Base-by-base conservation (phyloP, 2,113 vertebrate species). In the Oryzias celebensis region DNA sequence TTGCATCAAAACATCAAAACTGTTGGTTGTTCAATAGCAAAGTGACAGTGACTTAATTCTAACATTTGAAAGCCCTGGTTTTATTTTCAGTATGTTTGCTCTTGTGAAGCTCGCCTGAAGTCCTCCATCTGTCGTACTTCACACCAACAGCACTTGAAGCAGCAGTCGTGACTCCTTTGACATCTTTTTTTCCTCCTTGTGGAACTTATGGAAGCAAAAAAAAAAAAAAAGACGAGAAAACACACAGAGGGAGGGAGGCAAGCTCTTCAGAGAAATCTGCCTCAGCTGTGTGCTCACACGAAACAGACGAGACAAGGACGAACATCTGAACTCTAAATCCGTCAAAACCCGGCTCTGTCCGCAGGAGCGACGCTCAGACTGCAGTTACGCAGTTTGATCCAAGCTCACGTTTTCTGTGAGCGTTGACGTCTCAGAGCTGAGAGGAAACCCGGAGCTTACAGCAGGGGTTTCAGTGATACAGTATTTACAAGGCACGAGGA, bases 401-500 rank as follows among this genome's bases (percentile, higher is more conserved):
- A 45, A 67, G 78, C 82, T 87, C 72, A 83, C 77, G 73, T 76
- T 77, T 85, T 61, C 58, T 68, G 43, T 42, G 49, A 75, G 68
- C 62, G 75, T 81, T 78, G 69, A 87, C 71, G 58, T 83, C 59
- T 81, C 69, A 3, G 71, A 74, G 71, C 71, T 75, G 73, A 66
- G 74, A 82, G 84, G 84, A 80, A 71, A 80, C 81, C 78, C 68
- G 28, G 80, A 68, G 83, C 49, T 66, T 85, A 62, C 87, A 82
- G 81, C 62, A 43, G 80, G 83, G 82, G 82, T 77, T 83, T 85
- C 67, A 76, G 66, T 71, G 78, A 83, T 87, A 84, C 85, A 80
- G 88, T 86, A 85, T 87, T 90, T 88, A 88, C 84, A 79, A 87
- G 83, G 83, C 79, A 78, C 5, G 55, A 62, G 80, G 77, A 90